phyloP scores from a whole-genome alignment of 2,888 invertebrate genomes.

The Pristionchus arcanus region DNA sequence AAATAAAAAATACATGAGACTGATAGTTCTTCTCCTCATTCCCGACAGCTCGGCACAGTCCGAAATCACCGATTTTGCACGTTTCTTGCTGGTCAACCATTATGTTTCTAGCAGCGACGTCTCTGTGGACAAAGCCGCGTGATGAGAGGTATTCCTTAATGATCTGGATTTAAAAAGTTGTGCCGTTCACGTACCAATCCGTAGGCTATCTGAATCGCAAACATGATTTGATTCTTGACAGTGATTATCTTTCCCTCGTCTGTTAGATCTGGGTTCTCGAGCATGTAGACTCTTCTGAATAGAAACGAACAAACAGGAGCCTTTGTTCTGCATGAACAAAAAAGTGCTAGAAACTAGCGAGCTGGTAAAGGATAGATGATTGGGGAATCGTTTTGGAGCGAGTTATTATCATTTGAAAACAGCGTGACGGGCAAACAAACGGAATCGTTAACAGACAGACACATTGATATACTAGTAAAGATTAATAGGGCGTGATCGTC shows the following conservation, averaged over 20 bases:
- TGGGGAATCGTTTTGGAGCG: no score
- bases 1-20: background rate
- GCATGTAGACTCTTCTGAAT: background rate
- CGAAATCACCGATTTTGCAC: conserved; percentile 47
- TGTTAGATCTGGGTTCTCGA: background rate
- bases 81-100: conserved; percentile 40
- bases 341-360: no score
- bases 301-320: no score
- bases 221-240: conserved; percentile 22
- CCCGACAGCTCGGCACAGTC: background rate
- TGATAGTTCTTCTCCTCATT: conserved; percentile 33
- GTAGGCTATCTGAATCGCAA: conserved; percentile 32
- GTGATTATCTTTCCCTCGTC: background rate
- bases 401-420: no score
- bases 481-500: no score
- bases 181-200: background rate
- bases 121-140: conserved; percentile 32
- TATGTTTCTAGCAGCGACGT: conserved; percentile 44
- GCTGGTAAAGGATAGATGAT: no score
- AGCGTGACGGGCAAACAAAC: no score
- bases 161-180: background rate
- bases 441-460: no score
- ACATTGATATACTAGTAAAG: no score
- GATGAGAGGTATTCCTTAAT: conserved; percentile 6
- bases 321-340: no score